These are phyloP conservation scores for Stomatorhinus walkeri DNA, from an alignment of 2,797 vertebrate genomes.

Conservation along the genomic window DNA sequence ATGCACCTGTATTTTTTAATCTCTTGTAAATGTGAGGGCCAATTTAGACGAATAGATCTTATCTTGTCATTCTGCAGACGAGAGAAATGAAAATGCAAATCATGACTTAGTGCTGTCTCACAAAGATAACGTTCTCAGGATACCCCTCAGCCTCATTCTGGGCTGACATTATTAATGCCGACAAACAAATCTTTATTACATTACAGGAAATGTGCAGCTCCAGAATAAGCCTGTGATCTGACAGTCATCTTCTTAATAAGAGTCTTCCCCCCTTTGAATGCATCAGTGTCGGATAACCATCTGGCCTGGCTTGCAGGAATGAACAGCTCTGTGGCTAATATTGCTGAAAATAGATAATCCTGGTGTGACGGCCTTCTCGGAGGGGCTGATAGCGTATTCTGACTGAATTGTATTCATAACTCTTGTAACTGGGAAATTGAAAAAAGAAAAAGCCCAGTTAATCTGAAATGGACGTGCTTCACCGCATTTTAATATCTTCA, in stretches of 20 bases:
- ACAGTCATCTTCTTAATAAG: conserved; percentile 18
- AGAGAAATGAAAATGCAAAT: conserved; percentile 1
- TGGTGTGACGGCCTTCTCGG: conserved; percentile 43
- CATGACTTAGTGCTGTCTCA: neutral
- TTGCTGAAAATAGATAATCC: conserved; percentile 49
- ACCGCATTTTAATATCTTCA: conserved; percentile 60
- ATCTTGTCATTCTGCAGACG: neutral
- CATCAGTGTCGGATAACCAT: conserved; percentile 35
- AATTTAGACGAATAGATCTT: neutral
- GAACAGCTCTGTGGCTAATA: conserved; percentile 34
- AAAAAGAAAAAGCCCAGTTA: conserved; percentile 46
- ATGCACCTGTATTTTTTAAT: neutral
- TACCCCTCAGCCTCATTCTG: neutral
- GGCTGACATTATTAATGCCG: neutral
- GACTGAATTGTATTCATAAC: conserved; percentile 58
- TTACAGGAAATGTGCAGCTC: neutral
- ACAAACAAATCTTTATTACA: conserved; percentile 11
- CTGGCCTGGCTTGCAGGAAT: conserved; percentile 34
- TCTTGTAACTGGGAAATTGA: conserved; percentile 60
- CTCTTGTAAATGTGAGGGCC: neutral
- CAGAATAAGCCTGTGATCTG: conserved; percentile 8
- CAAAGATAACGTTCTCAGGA: neutral
- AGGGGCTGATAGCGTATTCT: conserved; percentile 47
- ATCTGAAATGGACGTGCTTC: conserved; percentile 56
- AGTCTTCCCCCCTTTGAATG: conserved; percentile 7